phyloP scores from a whole-genome alignment of 2,797 vertebrate species.

The Liasis olivaceus region DNA sequence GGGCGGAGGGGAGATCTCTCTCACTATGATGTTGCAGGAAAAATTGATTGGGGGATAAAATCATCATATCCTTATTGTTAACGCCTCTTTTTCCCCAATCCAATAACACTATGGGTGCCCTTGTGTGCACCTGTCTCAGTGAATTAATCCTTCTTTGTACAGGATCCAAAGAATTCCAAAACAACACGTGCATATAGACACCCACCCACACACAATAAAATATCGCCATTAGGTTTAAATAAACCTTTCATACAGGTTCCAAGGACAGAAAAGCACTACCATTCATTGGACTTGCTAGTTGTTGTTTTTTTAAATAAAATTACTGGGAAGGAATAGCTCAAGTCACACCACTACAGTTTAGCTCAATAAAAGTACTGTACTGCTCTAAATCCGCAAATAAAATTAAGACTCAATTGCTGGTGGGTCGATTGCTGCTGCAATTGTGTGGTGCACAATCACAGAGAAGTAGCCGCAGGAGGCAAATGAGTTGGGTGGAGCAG shows the following conservation, averaged over 20 bases:
- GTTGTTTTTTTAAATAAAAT: constrained; percentile 21
- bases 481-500: not conserved
- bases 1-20: too few species aligned
- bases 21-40: not conserved
- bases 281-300: constrained; percentile 19
- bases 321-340: constrained; percentile 32
- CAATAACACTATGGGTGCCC: too few species aligned
- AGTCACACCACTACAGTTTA: constrained; percentile 36
- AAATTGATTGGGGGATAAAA: not conserved
- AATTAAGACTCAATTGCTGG: not conserved
- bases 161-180: too few species aligned
- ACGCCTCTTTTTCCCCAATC: too few species aligned
- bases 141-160: too few species aligned
- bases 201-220: too few species aligned
- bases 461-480: not conserved
- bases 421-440: not conserved
- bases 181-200: too few species aligned
- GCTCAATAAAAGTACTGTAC: constrained; percentile 52
- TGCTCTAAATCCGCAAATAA: constrained; percentile 37
- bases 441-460: not conserved
- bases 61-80: too few species aligned
- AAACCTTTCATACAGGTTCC: not conserved
- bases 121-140: too few species aligned
- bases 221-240: not conserved
- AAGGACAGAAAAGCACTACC: not conserved